Evolutionary conservation across 2,797 vertebrate species (phyloP).

Genomic region (Gila robusta): DNA sequence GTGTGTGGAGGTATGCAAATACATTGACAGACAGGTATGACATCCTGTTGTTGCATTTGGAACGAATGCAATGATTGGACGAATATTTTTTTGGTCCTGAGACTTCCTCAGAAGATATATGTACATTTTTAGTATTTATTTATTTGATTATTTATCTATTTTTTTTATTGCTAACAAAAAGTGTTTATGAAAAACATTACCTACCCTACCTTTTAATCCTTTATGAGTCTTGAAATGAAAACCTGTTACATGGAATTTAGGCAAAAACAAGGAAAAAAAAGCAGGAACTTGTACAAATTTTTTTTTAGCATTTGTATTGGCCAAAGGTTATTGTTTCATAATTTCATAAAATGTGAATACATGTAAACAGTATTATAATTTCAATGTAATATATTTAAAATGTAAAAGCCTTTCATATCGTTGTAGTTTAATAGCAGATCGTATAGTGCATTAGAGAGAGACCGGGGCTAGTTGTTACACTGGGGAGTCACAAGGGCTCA

Average conservation of each 20-base stretch:
- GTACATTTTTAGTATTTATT: no score
- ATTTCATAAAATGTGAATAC: slow-evolving; percentile 1
- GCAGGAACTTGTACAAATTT: neutral
- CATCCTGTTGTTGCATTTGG: no score
- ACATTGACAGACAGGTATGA: no score
- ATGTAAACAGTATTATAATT: slow-evolving; percentile 17
- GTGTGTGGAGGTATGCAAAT: no score
- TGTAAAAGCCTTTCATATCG: neutral
- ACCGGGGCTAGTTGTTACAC: neutral
- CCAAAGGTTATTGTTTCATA: neutral
- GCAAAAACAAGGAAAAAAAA: neutral
- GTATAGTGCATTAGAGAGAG: slow-evolving; percentile 6
- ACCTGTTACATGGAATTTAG: neutral
- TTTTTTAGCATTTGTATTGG: slow-evolving; percentile 22
- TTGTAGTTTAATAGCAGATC: neutral
- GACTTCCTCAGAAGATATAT: no score
- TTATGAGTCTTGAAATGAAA: neutral
- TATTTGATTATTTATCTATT: neutral
- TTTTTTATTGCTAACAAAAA: neutral
- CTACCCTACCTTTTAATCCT: neutral
- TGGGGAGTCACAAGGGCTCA: neutral
- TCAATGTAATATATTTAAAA: neutral
- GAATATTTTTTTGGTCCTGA: no score
- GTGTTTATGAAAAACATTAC: neutral
- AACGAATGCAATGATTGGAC: no score